A percentile compares a stretch with the other conserved stretches of the same genome.
phyloP scores from a whole-genome alignment of 1,140 invertebrate genomes.

The Anastrepha ludens region DNA sequence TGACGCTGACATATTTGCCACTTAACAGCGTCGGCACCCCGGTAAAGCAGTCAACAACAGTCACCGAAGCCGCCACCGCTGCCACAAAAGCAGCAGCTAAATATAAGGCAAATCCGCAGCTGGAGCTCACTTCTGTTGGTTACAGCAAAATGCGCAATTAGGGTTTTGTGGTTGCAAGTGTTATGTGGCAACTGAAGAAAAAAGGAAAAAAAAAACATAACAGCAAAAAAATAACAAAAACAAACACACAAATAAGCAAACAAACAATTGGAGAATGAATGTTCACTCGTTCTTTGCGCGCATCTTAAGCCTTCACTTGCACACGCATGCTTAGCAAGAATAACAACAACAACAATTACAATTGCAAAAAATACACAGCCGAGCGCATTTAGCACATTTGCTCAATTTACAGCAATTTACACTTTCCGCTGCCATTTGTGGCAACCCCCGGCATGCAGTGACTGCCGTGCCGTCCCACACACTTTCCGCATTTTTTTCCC shows the following conservation, averaged over 20 bases:
- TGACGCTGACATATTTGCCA: conserved; percentile 50
- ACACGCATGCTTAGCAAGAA: conserved; percentile 21
- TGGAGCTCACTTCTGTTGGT: not conserved
- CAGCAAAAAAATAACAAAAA: not conserved
- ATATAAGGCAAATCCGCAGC: not conserved
- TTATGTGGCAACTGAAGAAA: conserved; percentile 22
- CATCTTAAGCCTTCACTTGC: conserved; percentile 50
- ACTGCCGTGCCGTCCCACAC: not conserved
- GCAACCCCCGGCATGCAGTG: not conserved
- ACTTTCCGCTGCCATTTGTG: conserved; percentile 36
- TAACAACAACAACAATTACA: not conserved
- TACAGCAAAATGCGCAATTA: conserved; percentile 34
- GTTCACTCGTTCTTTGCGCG: not conserved
- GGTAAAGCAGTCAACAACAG: conserved; percentile 7
- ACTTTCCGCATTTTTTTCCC: not conserved
- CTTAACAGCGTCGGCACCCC: conserved; percentile 11
- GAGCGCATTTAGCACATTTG: conserved; percentile 17
- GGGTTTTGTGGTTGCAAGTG: conserved; percentile 46
- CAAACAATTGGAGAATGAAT: not conserved
- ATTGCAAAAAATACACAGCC: not conserved
- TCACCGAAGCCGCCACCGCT: not conserved
- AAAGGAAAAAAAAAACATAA: not conserved
- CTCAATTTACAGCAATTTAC: conserved; percentile 45
- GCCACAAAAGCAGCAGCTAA: no score
- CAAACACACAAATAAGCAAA: not conserved